Conservation (phyloP, 1,140 invertebrate genomes). For the Apis laboriosa region DNA sequence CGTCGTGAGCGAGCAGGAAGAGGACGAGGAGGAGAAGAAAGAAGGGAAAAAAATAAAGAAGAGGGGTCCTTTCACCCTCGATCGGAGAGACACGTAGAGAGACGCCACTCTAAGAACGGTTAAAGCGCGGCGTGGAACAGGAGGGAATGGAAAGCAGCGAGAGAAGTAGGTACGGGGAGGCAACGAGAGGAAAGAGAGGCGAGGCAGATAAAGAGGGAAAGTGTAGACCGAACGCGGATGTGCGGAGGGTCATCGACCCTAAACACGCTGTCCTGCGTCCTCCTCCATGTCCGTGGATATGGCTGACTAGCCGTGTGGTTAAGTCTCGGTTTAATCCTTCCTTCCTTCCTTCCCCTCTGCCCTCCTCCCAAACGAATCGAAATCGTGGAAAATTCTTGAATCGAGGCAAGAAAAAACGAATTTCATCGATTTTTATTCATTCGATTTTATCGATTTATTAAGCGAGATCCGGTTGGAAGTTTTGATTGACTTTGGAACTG, state of each 20-base stretch:
- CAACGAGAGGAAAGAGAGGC: not conserved
- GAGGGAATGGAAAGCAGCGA: conserved; percentile 22
- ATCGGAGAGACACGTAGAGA: conserved; percentile 26
- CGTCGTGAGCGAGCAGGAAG: not conserved
- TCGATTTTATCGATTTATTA: conserved; percentile 29
- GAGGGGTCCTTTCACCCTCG: conserved; percentile 44
- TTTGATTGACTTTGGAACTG: conserved; percentile 28
- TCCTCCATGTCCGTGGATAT: conserved; percentile 51
- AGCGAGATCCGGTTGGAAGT: conserved; percentile 18
- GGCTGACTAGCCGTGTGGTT: conserved; percentile 31
- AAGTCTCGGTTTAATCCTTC: not conserved
- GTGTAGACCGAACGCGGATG: conserved; percentile 62
- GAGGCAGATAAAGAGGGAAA: conserved; percentile 44
- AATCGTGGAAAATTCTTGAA: too few relatives aligned
- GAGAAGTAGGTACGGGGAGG: conserved; percentile 12
- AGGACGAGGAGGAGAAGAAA: too few relatives aligned
- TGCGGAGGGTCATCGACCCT: conserved; percentile 61
- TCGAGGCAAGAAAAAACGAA: too few relatives aligned
- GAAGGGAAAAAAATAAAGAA: conserved; percentile 5
- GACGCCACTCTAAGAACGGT: conserved; percentile 12
- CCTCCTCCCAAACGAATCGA: too few relatives aligned
- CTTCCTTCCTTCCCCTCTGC: not conserved
- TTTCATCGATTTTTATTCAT: too few relatives aligned
- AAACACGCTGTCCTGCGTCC: conserved; percentile 66
- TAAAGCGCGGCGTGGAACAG: not conserved